Evolutionary conservation across 2,797 vertebrate genomes (phyloP), one percentile per base, ranked within the genome.

Genomic region (Darevskia nairensis): DNA sequence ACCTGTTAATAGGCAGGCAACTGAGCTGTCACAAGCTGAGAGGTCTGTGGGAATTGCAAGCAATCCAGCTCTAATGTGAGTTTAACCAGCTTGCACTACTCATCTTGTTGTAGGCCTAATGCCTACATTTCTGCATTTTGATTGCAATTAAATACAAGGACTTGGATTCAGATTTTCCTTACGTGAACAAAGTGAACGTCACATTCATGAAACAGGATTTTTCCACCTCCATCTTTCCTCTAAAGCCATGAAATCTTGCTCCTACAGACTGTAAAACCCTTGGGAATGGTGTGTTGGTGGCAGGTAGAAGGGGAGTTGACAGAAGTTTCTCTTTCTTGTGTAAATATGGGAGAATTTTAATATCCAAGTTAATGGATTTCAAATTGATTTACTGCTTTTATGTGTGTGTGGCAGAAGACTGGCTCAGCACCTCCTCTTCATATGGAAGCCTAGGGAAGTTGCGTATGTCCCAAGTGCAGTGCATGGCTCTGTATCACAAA

Each of bases 1-100:
- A 21, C 91, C 80, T 86, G 80, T 17, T 17, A 81, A 72, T 90
- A 61, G 90, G 8, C 69, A 88, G 89, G 80, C 89, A 94, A 72
- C 46, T 81, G 72, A 35, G 23, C 23, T 88, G 29, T 88, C 77
- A 74, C 76, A 46, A 61, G 27, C 6, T 59, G 27, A 35, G 11
- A 59, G 64, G 8, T 32, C 41, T 75, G 23, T 41, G 29, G 25
- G 21, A 27, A 44, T 4, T 3, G 11, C 29, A 85, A 76, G 76
- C 27, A 10, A 66, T 13, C 3, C 23, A 8, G 27, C 64, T 19
- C 39, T 44, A 77, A 46, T 41, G 7, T 21, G 68, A 50, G 15
- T 32, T 68, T 32, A 69, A 6, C 25, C 25, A 35, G 27, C 29
- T 75, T 21, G 3, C 32, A 39, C 3, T 71, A 39, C 32, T 21